phyloP scores from a whole-genome alignment of 2,113 vertebrate genomes.

The Clarias magur region DNA sequence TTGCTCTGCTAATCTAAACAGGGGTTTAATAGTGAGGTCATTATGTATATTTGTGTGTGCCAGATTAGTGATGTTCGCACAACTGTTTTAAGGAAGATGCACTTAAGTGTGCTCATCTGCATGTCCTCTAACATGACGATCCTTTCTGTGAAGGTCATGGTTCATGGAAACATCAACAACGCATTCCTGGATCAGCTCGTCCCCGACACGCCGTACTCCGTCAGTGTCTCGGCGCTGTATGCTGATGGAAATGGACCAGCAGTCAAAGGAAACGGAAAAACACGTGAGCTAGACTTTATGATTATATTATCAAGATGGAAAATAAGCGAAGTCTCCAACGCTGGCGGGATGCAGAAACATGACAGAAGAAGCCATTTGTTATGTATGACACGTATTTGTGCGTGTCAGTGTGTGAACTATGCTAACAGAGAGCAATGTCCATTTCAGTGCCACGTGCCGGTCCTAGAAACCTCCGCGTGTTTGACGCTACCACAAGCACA shows the following conservation, averaged over 20 bases:
- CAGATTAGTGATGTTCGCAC: constrained; percentile 49
- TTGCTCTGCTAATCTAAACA: constrained; percentile 49
- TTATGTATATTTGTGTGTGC: constrained; percentile 63
- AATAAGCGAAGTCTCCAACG: neutral
- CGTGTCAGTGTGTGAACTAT: neutral
- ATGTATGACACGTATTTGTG: constrained; percentile 1
- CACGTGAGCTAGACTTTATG: constrained; percentile 75
- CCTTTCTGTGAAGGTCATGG: constrained; percentile 76
- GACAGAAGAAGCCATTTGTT: constrained; percentile 18
- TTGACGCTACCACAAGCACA: constrained; percentile 88
- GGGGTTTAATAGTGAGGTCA: constrained; percentile 63
- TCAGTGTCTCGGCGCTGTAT: constrained; percentile 84
- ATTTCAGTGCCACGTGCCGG: constrained; percentile 85
- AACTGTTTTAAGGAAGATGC: constrained; percentile 37
- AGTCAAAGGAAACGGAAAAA: constrained; percentile 79
- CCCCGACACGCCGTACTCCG: constrained; percentile 86
- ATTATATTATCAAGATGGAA: constrained; percentile 5
- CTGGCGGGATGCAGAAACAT: neutral
- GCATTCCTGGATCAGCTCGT: constrained; percentile 85
- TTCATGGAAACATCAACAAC: constrained; percentile 80
- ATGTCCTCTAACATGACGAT: constrained; percentile 39
- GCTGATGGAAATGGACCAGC: constrained; percentile 84
- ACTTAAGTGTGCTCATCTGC: constrained; percentile 14
- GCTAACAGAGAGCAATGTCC: constrained; percentile 43
- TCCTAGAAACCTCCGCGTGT: constrained; percentile 89